Evolutionary conservation across 2,113 vertebrate species (phyloP), one percentile per base, ranked within the genome.

Genomic region (Syngnathoides biaculeatus): DNA sequence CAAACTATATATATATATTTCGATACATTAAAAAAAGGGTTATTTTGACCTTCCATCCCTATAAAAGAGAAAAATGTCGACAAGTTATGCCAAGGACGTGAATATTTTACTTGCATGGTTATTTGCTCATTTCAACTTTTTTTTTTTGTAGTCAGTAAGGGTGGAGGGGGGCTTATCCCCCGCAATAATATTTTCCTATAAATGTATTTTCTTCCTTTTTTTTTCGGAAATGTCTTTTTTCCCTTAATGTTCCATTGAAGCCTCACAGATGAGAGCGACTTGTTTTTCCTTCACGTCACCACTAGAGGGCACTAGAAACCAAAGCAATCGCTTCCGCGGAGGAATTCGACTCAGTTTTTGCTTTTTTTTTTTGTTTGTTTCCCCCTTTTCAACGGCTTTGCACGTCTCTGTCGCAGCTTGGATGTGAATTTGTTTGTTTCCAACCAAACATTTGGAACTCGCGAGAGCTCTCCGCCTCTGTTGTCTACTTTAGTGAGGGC

Each of bases 291-390:
- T n/a, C n/a, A n/a, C n/a, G n/a, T n/a, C 13, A 67, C 64, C 92
- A 90, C 88, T 86, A 92, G 92, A 92, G 91, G 87, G 90, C 91
- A 90, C 81, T 92, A 85, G 78, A 90, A 89, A 84, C 83, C 86
- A 87, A 83, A 90, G 75, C 79, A 86, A 89, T 17, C 56, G 13
- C 59, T 60, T 39, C 48, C 64, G 30, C 6, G 66, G 59, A 8
- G n/a, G n/a, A n/a, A n/a, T n/a, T n/a, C n/a, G n/a, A n/a, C n/a
- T n/a, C n/a, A n/a, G n/a, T n/a, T n/a, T n/a, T n/a, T n/a, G n/a
- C n/a, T n/a, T 14, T 48, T 39, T 48, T 60, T 60, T 71, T 77
- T 79, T 30, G 67, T 77, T 43, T 76, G 64, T 71, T 84, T 70
- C 79, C 64, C 74, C 78, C 66, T 71, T 88, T 74, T 81, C 66